A percentile compares a stretch with the other conserved stretches of the same genome.
Conservation (phyloP, 2,113 vertebrate species). For the Gambusia holbrooki region DNA sequence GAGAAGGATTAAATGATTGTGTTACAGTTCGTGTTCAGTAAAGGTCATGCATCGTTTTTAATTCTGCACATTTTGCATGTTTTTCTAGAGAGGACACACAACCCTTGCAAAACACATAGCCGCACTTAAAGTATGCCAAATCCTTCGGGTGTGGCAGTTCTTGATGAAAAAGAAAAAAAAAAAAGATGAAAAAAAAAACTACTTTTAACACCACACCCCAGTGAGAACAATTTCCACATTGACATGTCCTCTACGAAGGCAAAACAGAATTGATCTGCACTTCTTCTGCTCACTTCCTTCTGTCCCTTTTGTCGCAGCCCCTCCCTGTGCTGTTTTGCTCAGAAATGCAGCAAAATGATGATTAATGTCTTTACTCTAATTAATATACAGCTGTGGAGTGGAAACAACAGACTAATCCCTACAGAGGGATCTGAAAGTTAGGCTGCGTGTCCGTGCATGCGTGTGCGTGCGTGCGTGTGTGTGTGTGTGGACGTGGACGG, state of each 20-base stretch:
- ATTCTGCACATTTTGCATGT: background rate
- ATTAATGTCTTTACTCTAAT: conserved; percentile 90
- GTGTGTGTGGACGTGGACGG: conserved; percentile 30
- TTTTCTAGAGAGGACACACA: too few relatives aligned
- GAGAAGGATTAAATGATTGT: background rate
- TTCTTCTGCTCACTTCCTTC: background rate
- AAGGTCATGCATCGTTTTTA: background rate
- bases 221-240: conserved; percentile 60
- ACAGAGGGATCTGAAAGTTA: conserved; percentile 68
- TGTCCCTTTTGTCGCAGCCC: conserved; percentile 16
- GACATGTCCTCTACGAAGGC: conserved; percentile 44
- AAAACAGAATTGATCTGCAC: conserved; percentile 22
- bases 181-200: conserved; percentile 18
- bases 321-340: conserved; percentile 52
- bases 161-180: conserved; percentile 52
- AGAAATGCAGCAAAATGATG: conserved; percentile 81
- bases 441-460: conserved; percentile 19
- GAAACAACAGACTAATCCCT: conserved; percentile 75
- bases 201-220: conserved; percentile 70
- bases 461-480: conserved; percentile 2
- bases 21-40: background rate
- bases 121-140: conserved; percentile 20
- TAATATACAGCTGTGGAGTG: conserved; percentile 88
- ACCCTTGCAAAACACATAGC: background rate
- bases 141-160: conserved; percentile 29